Evolutionary conservation across 2,888 invertebrate genomes (phyloP), one percentile per base, ranked within the genome.

Genomic region (Pomacea canaliculata): DNA sequence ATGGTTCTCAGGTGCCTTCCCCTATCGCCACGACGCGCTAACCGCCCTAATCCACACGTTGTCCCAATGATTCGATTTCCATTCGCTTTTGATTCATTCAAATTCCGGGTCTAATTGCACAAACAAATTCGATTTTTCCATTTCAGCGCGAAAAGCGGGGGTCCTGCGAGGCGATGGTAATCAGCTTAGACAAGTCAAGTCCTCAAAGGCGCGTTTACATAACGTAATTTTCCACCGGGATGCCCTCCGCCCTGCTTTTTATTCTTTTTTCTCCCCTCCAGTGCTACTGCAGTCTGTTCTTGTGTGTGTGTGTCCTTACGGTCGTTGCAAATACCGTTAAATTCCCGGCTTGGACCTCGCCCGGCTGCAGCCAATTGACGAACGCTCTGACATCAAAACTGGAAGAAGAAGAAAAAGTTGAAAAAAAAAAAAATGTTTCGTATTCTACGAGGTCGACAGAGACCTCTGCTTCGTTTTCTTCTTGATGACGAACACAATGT

Each of bases 31-130:
- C 23, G 56, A 13, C 65, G 69, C 62, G n/a, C 60, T 60, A 74
- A 75, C 77, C 67, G 76, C 70, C 78, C 73, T 81, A 79, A 77
- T 74, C 78, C 78, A 60, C 76, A 67, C 75, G 71, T 76, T 76
- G 76, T 71, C 75, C 71, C 63, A 68, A 73, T 78, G 78, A 80
- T 81, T 80, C 72, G 79, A 81, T 81, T 81, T 81, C 78, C 78
- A 78, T 81, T 78, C 79, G 77, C 78, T 81, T 80, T 78, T 77
- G 76, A 81, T 81, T 81, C 81, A 77, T 81, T 78, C 81, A 77
- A 79, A 80, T 78, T 78, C 77, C 76, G 56, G 76, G 74, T 80
- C 81, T 81, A 81, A 81, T 79, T 78, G 81, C 78, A 78, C 78
- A 79, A 80, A 79, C 79, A 81, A 81, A 81, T 80, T 81, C 78